Evolutionary conservation across 2,797 vertebrate species (phyloP).

Genomic region (Schizopygopsis malacanthus): DNA sequence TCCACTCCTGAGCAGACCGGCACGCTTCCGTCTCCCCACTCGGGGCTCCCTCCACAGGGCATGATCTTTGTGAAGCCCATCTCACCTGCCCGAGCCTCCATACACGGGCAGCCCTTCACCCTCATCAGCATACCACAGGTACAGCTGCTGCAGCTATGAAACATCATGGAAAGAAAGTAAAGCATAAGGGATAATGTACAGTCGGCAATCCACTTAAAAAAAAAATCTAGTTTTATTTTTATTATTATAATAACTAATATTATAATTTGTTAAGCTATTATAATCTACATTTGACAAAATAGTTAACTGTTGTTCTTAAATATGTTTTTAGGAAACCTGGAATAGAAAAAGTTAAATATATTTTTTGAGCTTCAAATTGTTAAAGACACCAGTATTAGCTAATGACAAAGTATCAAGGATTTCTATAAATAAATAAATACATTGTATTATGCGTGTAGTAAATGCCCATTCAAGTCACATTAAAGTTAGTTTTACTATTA

Average conservation of each 20-base stretch:
- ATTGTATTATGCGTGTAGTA: background rate
- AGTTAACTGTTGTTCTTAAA: background rate
- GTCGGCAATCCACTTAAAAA: background rate
- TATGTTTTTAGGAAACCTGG: background rate
- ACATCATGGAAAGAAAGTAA: background rate
- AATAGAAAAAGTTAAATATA: background rate
- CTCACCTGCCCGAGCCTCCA: constrained; percentile 64
- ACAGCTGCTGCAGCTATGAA: constrained; percentile 44
- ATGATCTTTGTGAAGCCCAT: constrained; percentile 79
- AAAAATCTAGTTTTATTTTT: background rate
- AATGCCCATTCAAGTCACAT: background rate
- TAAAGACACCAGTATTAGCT: background rate
- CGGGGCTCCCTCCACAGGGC: constrained; percentile 75
- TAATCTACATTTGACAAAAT: background rate
- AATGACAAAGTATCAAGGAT: background rate
- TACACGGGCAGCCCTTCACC: constrained; percentile 69
- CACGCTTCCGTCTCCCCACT: constrained; percentile 62
- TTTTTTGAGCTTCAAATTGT: background rate
- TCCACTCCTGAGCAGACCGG: constrained; percentile 66
- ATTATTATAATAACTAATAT: background rate
- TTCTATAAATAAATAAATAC: background rate
- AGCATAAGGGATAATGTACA: background rate
- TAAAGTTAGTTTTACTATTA: background rate
- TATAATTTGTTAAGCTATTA: background rate
- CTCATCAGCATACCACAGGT: constrained; percentile 80